These are phyloP conservation scores for Tiliacea citrago DNA, from an alignment of 2,888 invertebrate genomes.

Conservation along the genomic window DNA sequence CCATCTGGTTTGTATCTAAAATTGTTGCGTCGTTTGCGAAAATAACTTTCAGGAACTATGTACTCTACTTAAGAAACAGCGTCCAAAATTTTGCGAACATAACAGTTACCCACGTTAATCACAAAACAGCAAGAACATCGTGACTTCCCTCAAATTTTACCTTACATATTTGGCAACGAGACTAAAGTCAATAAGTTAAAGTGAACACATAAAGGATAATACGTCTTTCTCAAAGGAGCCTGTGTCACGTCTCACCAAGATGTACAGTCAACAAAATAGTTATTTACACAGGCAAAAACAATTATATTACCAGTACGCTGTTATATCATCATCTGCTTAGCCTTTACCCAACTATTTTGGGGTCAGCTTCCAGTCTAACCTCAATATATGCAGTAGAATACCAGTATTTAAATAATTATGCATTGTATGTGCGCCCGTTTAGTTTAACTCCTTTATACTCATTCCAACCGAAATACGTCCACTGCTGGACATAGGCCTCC, in stretches of 20 bases:
- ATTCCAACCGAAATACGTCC: no score
- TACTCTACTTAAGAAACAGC: not conserved
- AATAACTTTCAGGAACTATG: not conserved
- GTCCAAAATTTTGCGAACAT: not conserved
- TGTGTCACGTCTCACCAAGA: slow-evolving; percentile 17
- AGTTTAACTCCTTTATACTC: not conserved
- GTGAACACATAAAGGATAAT: slow-evolving; percentile 36
- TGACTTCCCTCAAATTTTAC: slow-evolving; percentile 17
- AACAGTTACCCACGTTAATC: not conserved
- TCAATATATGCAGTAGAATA: no score
- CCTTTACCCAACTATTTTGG: not conserved
- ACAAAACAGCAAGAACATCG: slow-evolving; percentile 8
- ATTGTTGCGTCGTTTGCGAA: not conserved
- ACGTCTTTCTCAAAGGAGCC: slow-evolving; percentile 20
- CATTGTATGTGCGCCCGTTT: not conserved
- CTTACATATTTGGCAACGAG: slow-evolving; percentile 38
- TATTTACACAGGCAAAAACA: not conserved
- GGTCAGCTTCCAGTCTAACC: not conserved
- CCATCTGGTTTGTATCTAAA: not conserved
- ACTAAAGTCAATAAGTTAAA: slow-evolving; percentile 28
- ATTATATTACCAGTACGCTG: not conserved
- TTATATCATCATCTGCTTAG: not conserved
- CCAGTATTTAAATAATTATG: not conserved
- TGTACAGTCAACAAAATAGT: slow-evolving; percentile 8
- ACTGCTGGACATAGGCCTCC: no score